Evolutionary conservation across 2,797 vertebrate genomes (phyloP), one percentile per base, ranked within the genome.

Genomic region (Melanotaenia maccullochi): DNA sequence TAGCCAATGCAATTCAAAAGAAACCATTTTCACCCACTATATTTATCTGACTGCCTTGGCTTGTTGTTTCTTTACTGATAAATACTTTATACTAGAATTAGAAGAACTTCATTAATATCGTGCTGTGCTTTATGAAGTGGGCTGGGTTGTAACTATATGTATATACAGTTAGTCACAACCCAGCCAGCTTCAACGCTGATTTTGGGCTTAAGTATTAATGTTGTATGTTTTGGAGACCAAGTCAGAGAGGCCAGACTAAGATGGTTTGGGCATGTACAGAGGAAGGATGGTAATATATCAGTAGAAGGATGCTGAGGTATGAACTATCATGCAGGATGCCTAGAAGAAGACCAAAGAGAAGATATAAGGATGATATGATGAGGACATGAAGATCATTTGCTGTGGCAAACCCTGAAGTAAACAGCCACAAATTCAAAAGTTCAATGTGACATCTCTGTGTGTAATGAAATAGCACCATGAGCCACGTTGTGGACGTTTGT

Each of bases 21-120:
- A 9, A 51, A 42, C 28, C 8, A 25, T 70, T 55, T 33, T 44
- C 20, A 42, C 22, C 64, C 18, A 32, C 14, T 57, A 20, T 4
- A 51, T 65, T 51, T 63, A 44, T 69, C 18, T 64, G 55, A 71
- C 59, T 44, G 18, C 18, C 49, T 36, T 54, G 36, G 36, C 40
- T 60, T 35, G 13, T 12, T 38, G 20, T 30, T 9, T 12, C 5
- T 70, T 58, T 38, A 36, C n/a, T 38, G 25, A 73, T 55, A 18
- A 32, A 57, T 28, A 64, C 61, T 58, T 51, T 58, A 51, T 36
- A 56, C 3, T 14, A 1, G 4, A 65, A 49, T n/a, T 1, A 54
- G 4, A 47, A 47, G 38, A 38, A 20, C 25, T 61, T 58, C 60
- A 47, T 61, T 49, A 28, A 61, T 61, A 18, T 5, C 9, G 49